Evolutionary conservation across 1,140 invertebrate genomes (phyloP), one percentile per base, ranked within the genome.

Genomic region (Papilio helenus): DNA sequence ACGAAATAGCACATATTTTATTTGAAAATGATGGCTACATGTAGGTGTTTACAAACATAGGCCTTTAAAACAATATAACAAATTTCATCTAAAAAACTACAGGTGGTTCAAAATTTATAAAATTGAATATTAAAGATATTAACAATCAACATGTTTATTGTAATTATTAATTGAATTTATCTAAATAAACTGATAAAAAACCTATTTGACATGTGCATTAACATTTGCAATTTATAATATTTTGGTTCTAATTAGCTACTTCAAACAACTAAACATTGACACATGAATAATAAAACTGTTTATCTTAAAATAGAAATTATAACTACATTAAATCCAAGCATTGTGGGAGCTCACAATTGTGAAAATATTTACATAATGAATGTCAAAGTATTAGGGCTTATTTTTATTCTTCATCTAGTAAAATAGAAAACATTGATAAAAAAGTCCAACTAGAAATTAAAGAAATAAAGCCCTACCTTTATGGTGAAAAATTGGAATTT

Each of bases 301-400:
- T 20, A 65, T 77, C 29, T 72, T 77, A 68, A 55, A 61, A 26
- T 26, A 23, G 10, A 61, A 61, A 26, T 14, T 26, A 61, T 61
- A 61, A 61, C 23, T 61, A 61, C 58, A 26, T 61, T 26, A 20
- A 4, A 55, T 20, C 55, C 26, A 61, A 61, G 20, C 58, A 61
- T 61, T 61, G 23, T 61, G 10, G 9, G 12, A 26, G 23, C 18
- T 26, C 58, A 58, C 55, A 29, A 26, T 26, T 55, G 20, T 61
- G 58, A 61, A 61, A 61, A 8, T 61, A 61, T 61, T 61, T 61
- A 61, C 58, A 61, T 12, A 26, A 61, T 26, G 58, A 9, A 61
- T 61, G 23, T 12, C 34, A 34, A 34, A 34, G 34, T 39, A 39
- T 39, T 39, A 39, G 34, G 34, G 18, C 46, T 49, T 49, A 23